phyloP scores from a whole-genome alignment of 2,113 vertebrate species.

The Nibea coibor region DNA sequence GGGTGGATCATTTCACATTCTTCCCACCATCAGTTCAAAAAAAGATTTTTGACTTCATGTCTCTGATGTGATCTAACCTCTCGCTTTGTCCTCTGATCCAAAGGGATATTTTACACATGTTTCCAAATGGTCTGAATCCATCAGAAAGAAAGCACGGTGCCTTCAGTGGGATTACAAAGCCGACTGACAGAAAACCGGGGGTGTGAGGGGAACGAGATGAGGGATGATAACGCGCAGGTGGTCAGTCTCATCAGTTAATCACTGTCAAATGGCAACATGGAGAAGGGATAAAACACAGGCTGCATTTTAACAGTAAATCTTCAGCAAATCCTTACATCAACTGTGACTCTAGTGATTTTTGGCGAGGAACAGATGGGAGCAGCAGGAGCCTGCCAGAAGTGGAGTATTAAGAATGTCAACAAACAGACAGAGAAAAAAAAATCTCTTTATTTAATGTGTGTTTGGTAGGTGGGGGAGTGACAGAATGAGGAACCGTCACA shows the following conservation, averaged over 20 bases:
- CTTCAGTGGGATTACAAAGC: neutral
- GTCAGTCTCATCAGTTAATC: slow-evolving; percentile 19
- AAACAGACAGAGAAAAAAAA: slow-evolving; percentile 32
- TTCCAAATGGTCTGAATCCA: slow-evolving; percentile 15
- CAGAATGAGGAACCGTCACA: slow-evolving; percentile 42
- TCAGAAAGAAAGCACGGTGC: too few relatives aligned
- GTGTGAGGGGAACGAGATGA: neutral
- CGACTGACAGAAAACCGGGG: neutral
- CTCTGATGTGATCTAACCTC: slow-evolving; percentile 8
- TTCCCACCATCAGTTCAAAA: neutral
- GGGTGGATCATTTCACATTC: slow-evolving; percentile 19
- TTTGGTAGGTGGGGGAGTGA: slow-evolving; percentile 27
- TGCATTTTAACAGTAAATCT: slow-evolving; percentile 44
- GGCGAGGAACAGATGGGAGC: slow-evolving; percentile 58
- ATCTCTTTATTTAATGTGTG: slow-evolving; percentile 27
- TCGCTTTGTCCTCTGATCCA: slow-evolving; percentile 17
- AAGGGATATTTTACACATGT: neutral
- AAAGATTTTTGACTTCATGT: slow-evolving; percentile 3
- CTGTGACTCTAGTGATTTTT: slow-evolving; percentile 20
- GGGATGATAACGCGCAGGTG: neutral
- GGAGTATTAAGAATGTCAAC: slow-evolving; percentile 23
- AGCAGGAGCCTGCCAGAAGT: slow-evolving; percentile 40
- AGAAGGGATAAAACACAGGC: neutral
- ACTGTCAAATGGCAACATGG: slow-evolving; percentile 1
- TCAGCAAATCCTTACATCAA: slow-evolving; percentile 47